Percentiles rank a stretch among this genome's conserved stretches.
phyloP scores from a whole-genome alignment of 1,140 invertebrate species.

The Anoplolepis gracilipes region DNA sequence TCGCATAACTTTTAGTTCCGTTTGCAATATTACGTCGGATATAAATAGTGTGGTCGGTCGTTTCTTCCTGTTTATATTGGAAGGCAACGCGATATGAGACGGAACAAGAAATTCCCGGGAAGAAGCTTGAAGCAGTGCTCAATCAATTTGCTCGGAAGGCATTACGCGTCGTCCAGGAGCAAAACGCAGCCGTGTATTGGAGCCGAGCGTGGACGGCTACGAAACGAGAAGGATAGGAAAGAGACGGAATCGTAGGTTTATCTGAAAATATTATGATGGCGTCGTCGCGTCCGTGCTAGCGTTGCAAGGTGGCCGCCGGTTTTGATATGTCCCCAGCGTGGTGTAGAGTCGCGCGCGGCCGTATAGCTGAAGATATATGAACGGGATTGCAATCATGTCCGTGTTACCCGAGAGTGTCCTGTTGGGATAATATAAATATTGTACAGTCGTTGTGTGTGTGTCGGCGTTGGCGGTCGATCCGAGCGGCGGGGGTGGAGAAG shows the following conservation, averaged over 20 bases:
- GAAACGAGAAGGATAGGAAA: slow-evolving; percentile 39
- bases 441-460: slow-evolving; percentile 74
- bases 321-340: slow-evolving; percentile 84
- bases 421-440: slow-evolving; percentile 85
- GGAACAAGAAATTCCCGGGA: slow-evolving; percentile 54
- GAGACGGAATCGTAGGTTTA: slow-evolving; percentile 78
- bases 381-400: slow-evolving; percentile 85
- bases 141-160: slow-evolving; percentile 55
- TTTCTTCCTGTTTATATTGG: slow-evolving; percentile 55
- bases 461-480: slow-evolving; percentile 65
- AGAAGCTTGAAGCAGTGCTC: slow-evolving; percentile 59
- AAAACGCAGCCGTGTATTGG: slow-evolving; percentile 40
- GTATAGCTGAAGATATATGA: slow-evolving; percentile 82
- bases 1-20: slow-evolving; percentile 15
- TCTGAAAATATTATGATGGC: slow-evolving; percentile 83
- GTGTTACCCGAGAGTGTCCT: slow-evolving; percentile 83
- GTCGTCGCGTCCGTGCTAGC: slow-evolving; percentile 66
- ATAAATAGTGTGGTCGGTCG: slow-evolving; percentile 41
- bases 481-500: slow-evolving; percentile 7
- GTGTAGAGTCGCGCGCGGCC: slow-evolving; percentile 77
- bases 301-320: slow-evolving; percentile 76
- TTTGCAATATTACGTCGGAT: slow-evolving; percentile 44
- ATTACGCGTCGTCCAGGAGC: slow-evolving; percentile 57
- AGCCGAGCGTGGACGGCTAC: slow-evolving; percentile 34
- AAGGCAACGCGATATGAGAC: slow-evolving; percentile 27